Base-by-base conservation (phyloP, 2,888 invertebrate species). In the Cephus pulcher region DNA sequence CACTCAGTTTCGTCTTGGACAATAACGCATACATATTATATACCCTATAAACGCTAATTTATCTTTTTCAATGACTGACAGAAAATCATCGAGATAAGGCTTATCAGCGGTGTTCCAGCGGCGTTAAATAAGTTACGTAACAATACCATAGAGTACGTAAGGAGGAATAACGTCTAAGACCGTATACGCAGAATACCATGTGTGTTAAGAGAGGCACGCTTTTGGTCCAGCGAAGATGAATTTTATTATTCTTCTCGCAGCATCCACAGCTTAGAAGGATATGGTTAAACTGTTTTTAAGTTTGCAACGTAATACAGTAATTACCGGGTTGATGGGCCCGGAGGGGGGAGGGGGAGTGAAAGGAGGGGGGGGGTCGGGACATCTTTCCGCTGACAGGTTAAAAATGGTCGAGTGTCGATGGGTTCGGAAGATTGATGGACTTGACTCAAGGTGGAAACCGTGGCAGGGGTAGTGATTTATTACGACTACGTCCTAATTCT, bases 401-500 rank as follows among this genome's bases (percentile, higher is more conserved):
- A 71, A 71, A 71, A 71, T 71, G 71, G 71, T 71, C 32, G 12
- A 71, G 71, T 71, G 71, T 71, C 71, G 71, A 71, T 71, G 71
- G 71, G 71, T 15, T 15, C 6, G 71, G 34, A 71, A 71, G 71
- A 71, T 71, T 32, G 71, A 71, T 71, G 71, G 71, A 34, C 71
- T 34, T 32, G 71, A 34, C 33, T 71, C 23, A 32, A 34, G 33
- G 12, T 71, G 33, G 33, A 71, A 32, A 34, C 33, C 33, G 32
- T 75, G 71, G 74, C 75, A 73, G 79, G 76, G 75, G 34, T 80
- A 84, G 85, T 89, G 89, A 90, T 89, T 89, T 88, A 90, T 89
- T 84, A 84, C 84, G 84, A 82, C 85, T 84, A 84, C 85, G 84
- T 87, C 88, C 88, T 90, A 89, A 89, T 90, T 90, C 89, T 89